Evolutionary conservation across 1,140 invertebrate species (phyloP), one percentile per base, ranked within the genome.

Genomic region (Drosophila novamexicana): DNA sequence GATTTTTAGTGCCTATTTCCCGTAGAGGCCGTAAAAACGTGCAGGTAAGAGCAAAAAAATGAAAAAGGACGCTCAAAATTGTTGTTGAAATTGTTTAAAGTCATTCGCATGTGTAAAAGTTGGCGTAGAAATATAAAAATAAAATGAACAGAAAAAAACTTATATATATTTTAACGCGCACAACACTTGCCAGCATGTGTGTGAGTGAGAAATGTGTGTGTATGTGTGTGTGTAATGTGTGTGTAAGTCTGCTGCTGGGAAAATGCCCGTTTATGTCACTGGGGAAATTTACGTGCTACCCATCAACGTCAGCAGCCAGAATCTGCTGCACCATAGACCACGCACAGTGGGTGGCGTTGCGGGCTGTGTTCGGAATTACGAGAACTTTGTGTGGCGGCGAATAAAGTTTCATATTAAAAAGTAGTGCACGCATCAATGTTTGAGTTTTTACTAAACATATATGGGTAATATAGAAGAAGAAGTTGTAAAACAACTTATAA

Each of bases 1-100:
- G 76, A 71, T 61, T 78, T 78, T 78, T 78, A 75, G 61, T 75
- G 72, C 76, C 72, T 62, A 78, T 75, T 75, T 71, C 32, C 56
- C 75, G 57, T 29, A 54, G 65, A 66, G 57, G 62, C 16, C 42
- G 71, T 66, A 67, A 66, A 63, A 59, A 8, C 29, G 63, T 59
- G 16, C 37, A 39, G 58, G 65, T 29, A 63, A 49, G 29, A 57
- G 53, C 34, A 66, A 54, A 67, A 32, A n/a, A 10, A 44, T 36
- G 37, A n/a, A 44, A 32, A 32, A 12, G 32, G 44, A 44, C 54
- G 36, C 42, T 50, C 42, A 65, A 77, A 74, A 74, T 61, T 58
- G 66, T 71, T 78, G 66, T 61, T 44, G 66, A 79, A 79, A 79
- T 79, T 77, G 73, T 79, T 79, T 79, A 79, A 79, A 79, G 77